Percentiles rank a stretch among this genome's conserved stretches.
Evolutionary conservation across 2,888 invertebrate species (phyloP).

Genomic region (Apomyelois bistriatella): DNA sequence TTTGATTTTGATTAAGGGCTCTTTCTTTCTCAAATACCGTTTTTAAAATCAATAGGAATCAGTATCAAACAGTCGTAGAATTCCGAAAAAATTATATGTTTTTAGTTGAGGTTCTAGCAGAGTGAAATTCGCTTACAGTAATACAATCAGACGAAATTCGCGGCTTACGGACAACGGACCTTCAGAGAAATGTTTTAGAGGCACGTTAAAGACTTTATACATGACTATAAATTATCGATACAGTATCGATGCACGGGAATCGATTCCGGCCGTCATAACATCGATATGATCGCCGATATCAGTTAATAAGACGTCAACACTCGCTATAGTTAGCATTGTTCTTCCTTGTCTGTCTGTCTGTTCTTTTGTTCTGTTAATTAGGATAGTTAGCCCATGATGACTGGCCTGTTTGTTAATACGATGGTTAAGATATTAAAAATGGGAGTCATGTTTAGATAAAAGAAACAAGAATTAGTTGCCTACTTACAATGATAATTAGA

Average conservation of each 20-base stretch:
- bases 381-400: conserved; percentile 26
- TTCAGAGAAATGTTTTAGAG: too few relatives aligned
- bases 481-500: conserved; percentile 11
- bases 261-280: conserved; percentile 16
- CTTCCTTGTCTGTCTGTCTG: conserved; percentile 18
- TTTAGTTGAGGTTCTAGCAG: too few relatives aligned
- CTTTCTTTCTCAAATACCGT: too few relatives aligned
- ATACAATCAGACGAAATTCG: too few relatives aligned
- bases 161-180: too few relatives aligned
- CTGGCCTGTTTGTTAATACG: conserved; percentile 18
- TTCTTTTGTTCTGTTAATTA: conserved; percentile 30
- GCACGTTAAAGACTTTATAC: too few relatives aligned
- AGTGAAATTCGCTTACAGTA: too few relatives aligned
- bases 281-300: conserved; percentile 16
- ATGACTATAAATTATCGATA: not conserved
- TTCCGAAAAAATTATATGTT: too few relatives aligned
- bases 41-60: too few relatives aligned
- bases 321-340: conserved; percentile 54
- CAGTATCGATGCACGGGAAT: conserved; percentile 11
- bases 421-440: conserved; percentile 8
- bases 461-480: not conserved
- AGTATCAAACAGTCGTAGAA: too few relatives aligned
- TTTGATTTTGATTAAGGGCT: too few relatives aligned
- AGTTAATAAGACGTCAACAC: conserved; percentile 56
- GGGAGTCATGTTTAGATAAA: conserved; percentile 3